Base-by-base conservation (phyloP, 2,113 vertebrate genomes). In the Lates calcarifer region DNA sequence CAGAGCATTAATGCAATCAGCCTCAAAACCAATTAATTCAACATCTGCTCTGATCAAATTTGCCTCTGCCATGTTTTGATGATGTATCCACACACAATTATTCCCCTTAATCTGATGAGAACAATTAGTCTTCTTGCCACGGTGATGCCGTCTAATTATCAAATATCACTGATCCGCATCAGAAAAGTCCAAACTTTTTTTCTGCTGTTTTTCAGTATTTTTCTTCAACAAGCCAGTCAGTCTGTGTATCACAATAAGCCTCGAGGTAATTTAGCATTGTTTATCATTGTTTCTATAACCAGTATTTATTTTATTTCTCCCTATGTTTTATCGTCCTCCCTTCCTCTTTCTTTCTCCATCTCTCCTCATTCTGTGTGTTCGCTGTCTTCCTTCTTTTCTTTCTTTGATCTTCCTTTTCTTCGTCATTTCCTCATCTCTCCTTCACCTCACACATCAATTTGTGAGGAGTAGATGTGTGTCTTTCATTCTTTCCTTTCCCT, bases 21-120 rank as follows among this genome's bases (percentile, higher is more conserved):
- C 90, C 90, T 89, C 90, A 85, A 90, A 91, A 88, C 79, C 90
- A 93, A 93, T 93, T 92, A 90, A 92, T 92, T 89, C 87, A 89
- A 87, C 93, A 94, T 93, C 93, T 94, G 93, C 90, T 87, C 83
- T 85, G 89, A 93, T 93, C 87, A 90, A 87, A 93, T 92, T 89
- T 91, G 91, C 88, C 88, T 73, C 75, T 58, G 85, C 83, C 85
- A 56, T 88, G 83, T 93, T 93, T 88, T 89, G 68, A 87, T 79
- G 86, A 90, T 91, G 90, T 89, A 88, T 90, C 85, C 86, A 87
- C 87, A 87, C 88, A 86, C 86, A 89, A 83, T 92, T 90, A 93
- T 89, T 88, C 85, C 81, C 81, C 56, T 81, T 92, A 90, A 93
- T 91, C 92, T 86, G 82, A 89, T 85, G 82, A 89, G 68, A 89